Conservation (phyloP, 2,888 invertebrate genomes). For the Crioceris asparagi region DNA sequence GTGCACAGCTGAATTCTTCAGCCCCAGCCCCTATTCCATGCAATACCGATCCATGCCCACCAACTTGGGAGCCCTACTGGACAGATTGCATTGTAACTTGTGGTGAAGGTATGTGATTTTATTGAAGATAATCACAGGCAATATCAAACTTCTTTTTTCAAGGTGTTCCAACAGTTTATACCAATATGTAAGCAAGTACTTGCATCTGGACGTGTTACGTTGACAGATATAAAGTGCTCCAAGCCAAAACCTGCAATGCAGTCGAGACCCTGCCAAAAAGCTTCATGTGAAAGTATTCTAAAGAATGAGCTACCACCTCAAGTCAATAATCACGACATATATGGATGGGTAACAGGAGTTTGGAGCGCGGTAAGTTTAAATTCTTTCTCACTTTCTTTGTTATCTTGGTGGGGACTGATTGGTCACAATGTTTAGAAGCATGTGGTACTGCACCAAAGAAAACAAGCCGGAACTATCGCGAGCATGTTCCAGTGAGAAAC, state of each 20-base stretch:
- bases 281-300: slow-evolving; percentile 32
- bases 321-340: slow-evolving; percentile 19
- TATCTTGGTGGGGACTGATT: slow-evolving; percentile 51
- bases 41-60: slow-evolving; percentile 69
- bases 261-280: slow-evolving; percentile 28
- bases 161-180: slow-evolving; percentile 61
- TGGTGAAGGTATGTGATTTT: no score
- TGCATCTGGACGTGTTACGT: slow-evolving; percentile 38
- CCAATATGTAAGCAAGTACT: slow-evolving; percentile 52
- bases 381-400: slow-evolving; percentile 15
- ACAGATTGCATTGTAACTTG: slow-evolving; percentile 61
- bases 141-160: no score
- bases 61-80: slow-evolving; percentile 79
- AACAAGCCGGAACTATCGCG: slow-evolving; percentile 51
- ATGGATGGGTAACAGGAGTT: slow-evolving; percentile 44
- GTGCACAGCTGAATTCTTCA: slow-evolving; percentile 49
- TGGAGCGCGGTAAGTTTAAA: slow-evolving; percentile 50
- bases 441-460: slow-evolving; percentile 56
- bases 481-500: slow-evolving; percentile 56
- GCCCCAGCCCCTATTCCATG: slow-evolving; percentile 52
- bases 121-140: no score
- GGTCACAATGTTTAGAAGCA: slow-evolving; percentile 63
- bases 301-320: slow-evolving; percentile 29
- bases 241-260: slow-evolving; percentile 40
- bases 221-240: slow-evolving; percentile 53